Conservation (phyloP, 2,888 invertebrate genomes). For the Ceraclea dissimilis region DNA sequence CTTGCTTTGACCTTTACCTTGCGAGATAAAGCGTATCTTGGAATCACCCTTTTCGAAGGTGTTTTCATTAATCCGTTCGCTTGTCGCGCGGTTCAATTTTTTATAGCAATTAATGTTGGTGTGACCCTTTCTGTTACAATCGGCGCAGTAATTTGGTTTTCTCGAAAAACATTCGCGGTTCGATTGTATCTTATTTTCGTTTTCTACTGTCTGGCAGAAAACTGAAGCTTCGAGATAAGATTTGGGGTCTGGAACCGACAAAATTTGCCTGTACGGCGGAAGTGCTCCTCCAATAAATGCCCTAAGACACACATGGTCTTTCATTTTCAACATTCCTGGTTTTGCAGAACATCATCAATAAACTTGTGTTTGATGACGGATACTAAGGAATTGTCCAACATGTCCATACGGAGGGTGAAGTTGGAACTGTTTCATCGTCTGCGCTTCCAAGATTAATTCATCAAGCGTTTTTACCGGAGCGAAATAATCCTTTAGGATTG, state of each 20-base stretch:
- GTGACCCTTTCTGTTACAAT: too few species aligned
- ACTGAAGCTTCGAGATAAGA: conserved; percentile 1
- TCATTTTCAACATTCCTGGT: not conserved
- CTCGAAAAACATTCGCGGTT: too few species aligned
- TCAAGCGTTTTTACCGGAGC: not conserved
- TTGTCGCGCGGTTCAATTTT: too few species aligned
- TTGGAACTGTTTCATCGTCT: conserved; percentile 3
- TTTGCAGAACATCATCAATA: not conserved
- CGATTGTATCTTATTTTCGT: not conserved
- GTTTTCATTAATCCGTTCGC: too few species aligned
- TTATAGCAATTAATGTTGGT: too few species aligned
- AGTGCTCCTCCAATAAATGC: not conserved
- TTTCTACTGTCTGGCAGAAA: conserved; percentile 4
- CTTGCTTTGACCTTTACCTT: too few species aligned
- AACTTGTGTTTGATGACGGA: conserved; percentile 1
- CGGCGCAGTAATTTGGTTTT: too few species aligned
- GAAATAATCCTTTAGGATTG: too few species aligned
- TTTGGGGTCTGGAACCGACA: not conserved
- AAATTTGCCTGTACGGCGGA: not conserved
- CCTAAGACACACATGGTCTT: not conserved
- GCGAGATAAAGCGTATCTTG: too few species aligned
- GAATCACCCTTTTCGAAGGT: too few species aligned
- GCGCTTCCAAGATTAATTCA: not conserved
- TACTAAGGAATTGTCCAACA: not conserved
- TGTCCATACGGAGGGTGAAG: conserved; percentile 4